Base-by-base conservation (phyloP, 2,888 invertebrate species). In the Anticlea derivata region DNA sequence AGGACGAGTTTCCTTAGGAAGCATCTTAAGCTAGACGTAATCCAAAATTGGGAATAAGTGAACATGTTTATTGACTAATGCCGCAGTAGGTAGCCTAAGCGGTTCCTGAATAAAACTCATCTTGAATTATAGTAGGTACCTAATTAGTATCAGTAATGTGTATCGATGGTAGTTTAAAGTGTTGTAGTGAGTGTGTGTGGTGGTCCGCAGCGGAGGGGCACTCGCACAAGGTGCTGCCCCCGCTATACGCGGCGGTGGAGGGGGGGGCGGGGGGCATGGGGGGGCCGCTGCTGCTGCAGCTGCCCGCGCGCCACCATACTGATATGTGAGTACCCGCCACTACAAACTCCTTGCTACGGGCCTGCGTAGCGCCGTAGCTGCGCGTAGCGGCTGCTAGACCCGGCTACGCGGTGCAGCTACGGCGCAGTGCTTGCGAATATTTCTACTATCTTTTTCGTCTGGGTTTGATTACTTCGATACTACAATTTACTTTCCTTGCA, bases 161-260 rank as follows among this genome's bases (percentile, higher is more conserved):
- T 48, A 24, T 8, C 6, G 23, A 29, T 33, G 39, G 8, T 1
- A 26, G 30, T 38, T 13, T 5, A 5, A 10, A 31, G 55, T 55
- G 49, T 55, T 65, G 77, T 72, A 73, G 50, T 44, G 44, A 45
- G 50, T 66, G 66, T 75, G 63, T 65, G 66, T 68, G 69, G 63
- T 73, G 68, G 69, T 80, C 77, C 75, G 81, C 85, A 85, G 86
- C 71, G 80, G 86, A 85, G 80, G 78, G 79, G 69, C 79, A 68
- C 75, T 70, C 83, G 71, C 83, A 80, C 83, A 79, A 78, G 83
- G 86, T 77, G 81, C 85, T 87, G 80, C 86, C 86, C 73, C 83
- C 87, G 80, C 85, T 86, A 80, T 86, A 78, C 83, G 86, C 86
- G 71, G 83, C 84, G 65, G 80, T 85, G 75, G 86, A 85, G 80